A percentile compares a stretch with the other conserved stretches of the same genome.
phyloP scores from a whole-genome alignment of 2,113 vertebrate species.

The Hippocampus mohnikei region DNA sequence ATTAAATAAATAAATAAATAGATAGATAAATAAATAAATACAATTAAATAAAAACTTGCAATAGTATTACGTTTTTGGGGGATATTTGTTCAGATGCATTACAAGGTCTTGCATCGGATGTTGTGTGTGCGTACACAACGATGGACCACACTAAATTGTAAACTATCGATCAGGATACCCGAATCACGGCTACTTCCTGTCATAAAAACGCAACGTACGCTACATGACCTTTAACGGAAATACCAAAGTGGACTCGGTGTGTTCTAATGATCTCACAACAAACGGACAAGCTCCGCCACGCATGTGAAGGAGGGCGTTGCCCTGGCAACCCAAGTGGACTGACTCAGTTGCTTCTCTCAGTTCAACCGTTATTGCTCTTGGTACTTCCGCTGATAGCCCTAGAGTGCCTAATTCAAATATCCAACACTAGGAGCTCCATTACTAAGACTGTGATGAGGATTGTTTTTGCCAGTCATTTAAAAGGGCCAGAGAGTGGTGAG shows the following conservation, averaged over 20 bases:
- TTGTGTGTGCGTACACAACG: background rate
- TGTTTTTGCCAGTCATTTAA: background rate
- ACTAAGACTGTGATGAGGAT: background rate
- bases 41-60: too few species aligned
- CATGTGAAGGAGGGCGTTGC: constrained; percentile 41
- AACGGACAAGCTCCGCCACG: constrained; percentile 22
- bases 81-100: too few species aligned
- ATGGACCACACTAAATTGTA: background rate
- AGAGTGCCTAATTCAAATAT: background rate
- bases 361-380: background rate
- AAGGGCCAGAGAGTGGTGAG: background rate
- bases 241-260: constrained; percentile 43
- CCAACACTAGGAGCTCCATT: background rate
- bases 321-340: constrained; percentile 45
- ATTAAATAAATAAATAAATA: too few species aligned
- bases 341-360: background rate
- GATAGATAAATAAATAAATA: too few species aligned
- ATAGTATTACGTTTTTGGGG: too few species aligned
- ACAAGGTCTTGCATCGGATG: background rate
- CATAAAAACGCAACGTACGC: constrained; percentile 44
- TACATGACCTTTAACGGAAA: constrained; percentile 59
- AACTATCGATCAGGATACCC: background rate
- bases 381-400: background rate
- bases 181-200: constrained; percentile 23
- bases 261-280: constrained; percentile 47